Conservation (phyloP, 1,140 invertebrate species). For the Druon quercuslanigerum region DNA sequence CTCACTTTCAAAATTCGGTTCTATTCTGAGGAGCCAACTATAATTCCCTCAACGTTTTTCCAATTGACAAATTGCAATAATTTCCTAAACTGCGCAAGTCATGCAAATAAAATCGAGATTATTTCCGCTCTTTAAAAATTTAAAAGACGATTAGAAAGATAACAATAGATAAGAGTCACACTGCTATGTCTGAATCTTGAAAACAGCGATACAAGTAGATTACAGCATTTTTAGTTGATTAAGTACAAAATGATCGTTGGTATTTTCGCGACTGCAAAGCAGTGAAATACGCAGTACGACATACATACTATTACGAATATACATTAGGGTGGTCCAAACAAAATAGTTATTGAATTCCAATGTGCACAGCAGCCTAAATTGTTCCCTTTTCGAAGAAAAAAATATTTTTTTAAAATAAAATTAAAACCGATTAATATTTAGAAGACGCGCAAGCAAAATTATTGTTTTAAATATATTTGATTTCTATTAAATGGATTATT, state of each 20-base stretch:
- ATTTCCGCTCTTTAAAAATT: not conserved
- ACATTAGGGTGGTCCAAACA: conserved; percentile 31
- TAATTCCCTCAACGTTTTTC: not conserved
- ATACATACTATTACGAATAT: conserved; percentile 42
- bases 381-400: too few relatives aligned
- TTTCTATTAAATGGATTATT: too few relatives aligned
- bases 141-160: not conserved
- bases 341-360: too few relatives aligned
- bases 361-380: too few relatives aligned
- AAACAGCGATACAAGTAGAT: conserved; percentile 41
- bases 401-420: too few relatives aligned
- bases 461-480: too few relatives aligned
- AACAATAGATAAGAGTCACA: not conserved
- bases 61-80: not conserved
- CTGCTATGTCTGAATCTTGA: not conserved
- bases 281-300: conserved; percentile 51
- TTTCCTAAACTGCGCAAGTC: not conserved
- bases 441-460: too few relatives aligned
- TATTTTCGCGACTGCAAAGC: conserved; percentile 55
- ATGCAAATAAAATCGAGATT: conserved; percentile 8
- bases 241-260: conserved; percentile 70
- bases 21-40: not conserved
- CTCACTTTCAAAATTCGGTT: not conserved
- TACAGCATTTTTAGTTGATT: conserved; percentile 64
- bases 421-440: too few relatives aligned